Percentiles rank a stretch among this genome's conserved stretches.
phyloP scores from a whole-genome alignment of 1,140 invertebrate genomes.

The Drosophila lini region DNA sequence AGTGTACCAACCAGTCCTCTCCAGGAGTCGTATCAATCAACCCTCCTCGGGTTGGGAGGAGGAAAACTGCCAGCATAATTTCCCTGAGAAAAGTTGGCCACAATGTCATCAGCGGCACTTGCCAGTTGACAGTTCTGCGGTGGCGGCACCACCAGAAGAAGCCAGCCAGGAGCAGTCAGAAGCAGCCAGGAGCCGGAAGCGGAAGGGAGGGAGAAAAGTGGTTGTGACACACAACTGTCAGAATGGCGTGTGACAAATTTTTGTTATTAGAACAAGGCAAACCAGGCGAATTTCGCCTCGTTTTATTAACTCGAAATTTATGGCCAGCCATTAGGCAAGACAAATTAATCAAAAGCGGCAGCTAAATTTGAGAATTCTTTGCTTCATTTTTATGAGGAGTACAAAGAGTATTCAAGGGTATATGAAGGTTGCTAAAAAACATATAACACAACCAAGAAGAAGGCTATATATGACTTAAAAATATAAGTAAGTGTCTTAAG shows the following conservation, averaged over 20 bases:
- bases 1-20: slow-evolving; percentile 2
- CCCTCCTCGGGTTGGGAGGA: background rate
- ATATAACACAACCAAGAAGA: background rate
- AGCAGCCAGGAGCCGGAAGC: background rate
- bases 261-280: slow-evolving; percentile 62
- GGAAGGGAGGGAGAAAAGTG: slow-evolving; percentile 24
- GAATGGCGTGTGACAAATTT: slow-evolving; percentile 73
- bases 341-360: slow-evolving; percentile 70
- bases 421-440: background rate
- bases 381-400: slow-evolving; percentile 16
- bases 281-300: slow-evolving; percentile 28
- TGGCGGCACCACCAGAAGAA: slow-evolving; percentile 3
- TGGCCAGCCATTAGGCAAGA: slow-evolving; percentile 67
- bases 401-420: background rate
- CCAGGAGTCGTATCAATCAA: slow-evolving; percentile 23
- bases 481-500: too few relatives aligned
- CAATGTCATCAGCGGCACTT: slow-evolving; percentile 54
- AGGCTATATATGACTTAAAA: background rate
- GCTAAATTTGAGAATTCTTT: slow-evolving; percentile 6
- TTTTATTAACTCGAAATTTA: slow-evolving; percentile 81
- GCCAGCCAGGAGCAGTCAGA: background rate
- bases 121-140: slow-evolving; percentile 49
- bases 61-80: slow-evolving; percentile 39
- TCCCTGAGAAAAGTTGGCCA: slow-evolving; percentile 41
- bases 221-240: slow-evolving; percentile 75